Conservation (phyloP, 37 sponge, comb jelly and placozoan species). For the Chondrilla cf. caribensis region DNA sequence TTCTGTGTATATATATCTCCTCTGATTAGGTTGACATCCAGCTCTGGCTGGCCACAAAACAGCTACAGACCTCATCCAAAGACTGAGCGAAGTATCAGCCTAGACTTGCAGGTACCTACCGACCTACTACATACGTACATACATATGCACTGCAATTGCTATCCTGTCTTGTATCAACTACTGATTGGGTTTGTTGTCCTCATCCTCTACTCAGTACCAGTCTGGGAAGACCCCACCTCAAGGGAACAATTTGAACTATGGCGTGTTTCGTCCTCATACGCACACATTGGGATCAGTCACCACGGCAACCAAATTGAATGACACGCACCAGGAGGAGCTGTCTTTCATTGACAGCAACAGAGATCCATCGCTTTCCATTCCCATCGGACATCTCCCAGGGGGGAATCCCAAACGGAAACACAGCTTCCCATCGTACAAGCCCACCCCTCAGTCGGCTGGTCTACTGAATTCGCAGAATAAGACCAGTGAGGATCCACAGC, state of each 20-base stretch:
- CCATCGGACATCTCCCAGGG: no score
- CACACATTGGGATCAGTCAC: neutral
- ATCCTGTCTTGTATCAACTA: no score
- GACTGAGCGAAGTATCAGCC: neutral
- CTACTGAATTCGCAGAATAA: conserved; percentile 8
- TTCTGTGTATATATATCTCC: no score
- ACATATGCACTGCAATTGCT: neutral
- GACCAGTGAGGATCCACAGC: neutral
- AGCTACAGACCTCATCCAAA: neutral
- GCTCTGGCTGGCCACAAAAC: neutral
- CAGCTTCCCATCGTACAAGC: neutral
- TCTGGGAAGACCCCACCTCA: neutral
- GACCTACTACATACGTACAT: neutral
- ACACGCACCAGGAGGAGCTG: no score
- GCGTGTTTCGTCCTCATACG: neutral
- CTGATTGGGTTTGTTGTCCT: neutral
- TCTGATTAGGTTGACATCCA: neutral
- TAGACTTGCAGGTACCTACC: neutral
- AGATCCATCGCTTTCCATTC: no score
- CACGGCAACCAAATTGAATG: no score
- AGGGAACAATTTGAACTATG: neutral
- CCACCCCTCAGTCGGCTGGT: conserved; percentile 9
- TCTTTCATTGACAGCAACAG: no score
- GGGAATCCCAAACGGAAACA: neutral
- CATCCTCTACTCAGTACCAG: neutral